Evolutionary conservation across 2,797 vertebrate species (phyloP).

Genomic region (Cryptoblepharus egeriae): DNA sequence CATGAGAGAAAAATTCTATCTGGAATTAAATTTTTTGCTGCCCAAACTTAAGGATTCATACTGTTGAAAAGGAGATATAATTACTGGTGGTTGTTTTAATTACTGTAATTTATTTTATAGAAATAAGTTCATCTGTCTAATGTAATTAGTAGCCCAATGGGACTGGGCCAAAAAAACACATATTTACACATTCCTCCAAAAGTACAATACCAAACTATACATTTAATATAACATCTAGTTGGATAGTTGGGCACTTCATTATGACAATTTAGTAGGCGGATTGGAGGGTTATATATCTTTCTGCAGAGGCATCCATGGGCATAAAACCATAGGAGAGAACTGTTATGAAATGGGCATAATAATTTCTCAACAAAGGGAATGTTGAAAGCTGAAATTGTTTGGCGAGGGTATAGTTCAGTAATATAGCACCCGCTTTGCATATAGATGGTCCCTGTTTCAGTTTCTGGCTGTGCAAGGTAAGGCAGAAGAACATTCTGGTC

Average conservation of each 20-base stretch:
- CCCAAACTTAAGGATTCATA: constrained; percentile 75
- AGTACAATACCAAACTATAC: too few species aligned
- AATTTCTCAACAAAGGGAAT: neutral
- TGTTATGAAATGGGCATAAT: neutral
- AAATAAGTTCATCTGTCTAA: constrained; percentile 76
- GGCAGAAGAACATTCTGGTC: too few species aligned
- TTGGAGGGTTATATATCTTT: neutral
- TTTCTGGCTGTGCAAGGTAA: too few species aligned
- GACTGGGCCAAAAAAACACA: too few species aligned
- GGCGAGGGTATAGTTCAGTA: too few species aligned
- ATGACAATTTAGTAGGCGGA: neutral
- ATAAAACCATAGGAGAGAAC: neutral
- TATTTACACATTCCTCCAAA: too few species aligned
- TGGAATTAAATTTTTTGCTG: constrained; percentile 82
- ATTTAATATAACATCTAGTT: too few species aligned
- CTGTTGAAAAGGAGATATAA: constrained; percentile 76
- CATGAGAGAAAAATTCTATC: constrained; percentile 74
- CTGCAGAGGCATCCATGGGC: neutral
- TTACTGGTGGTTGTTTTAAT: constrained; percentile 73
- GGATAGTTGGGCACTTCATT: neutral
- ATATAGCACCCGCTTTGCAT: too few species aligned
- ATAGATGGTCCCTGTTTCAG: too few species aligned
- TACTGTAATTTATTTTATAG: constrained; percentile 65
- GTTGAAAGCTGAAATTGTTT: neutral
- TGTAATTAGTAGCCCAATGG: constrained; percentile 53